Evolutionary conservation across 2,797 vertebrate species (phyloP), one percentile per base, ranked within the genome.

Genomic region (Coreius guichenoti): DNA sequence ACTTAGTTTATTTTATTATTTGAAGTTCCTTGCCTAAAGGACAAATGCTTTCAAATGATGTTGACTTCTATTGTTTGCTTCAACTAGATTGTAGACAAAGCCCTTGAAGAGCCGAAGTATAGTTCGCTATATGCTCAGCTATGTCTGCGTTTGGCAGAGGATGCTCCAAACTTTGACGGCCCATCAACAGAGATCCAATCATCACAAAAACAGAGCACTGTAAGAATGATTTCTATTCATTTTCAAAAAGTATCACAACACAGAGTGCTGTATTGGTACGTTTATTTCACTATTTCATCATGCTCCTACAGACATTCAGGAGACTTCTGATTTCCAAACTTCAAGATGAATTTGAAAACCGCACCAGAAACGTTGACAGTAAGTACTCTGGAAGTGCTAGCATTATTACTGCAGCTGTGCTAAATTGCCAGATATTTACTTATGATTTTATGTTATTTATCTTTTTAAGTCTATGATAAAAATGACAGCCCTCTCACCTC

Each of bases 281-380:
- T 36, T 21, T 45, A 19, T 26, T 36, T 3, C 63, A 19, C 43
- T 2, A 3, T 73, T 14, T 68, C 61, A 0, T 63, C 4, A 56
- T 31, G 29, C 33, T 23, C 4, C 68, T 90, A 0, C 86, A 99
- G 98, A 99, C 98, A 95, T 99, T 99, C 96, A 98, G 98, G 95
- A 96, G 97, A 97, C 96, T 99, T 96, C 94, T 99, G 95, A 99
- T 99, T 95, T 97, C 98, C 96, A 99, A 99, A 96, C 98, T 99
- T 96, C 98, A 99, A 96, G 98, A 99, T 99, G 98, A 99, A 98
- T 99, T 99, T 98, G 98, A 99, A 95, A 99, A 99, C 93, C 96
- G 98, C 94, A 95, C 97, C 96, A 97, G 97, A 97, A 99, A 99
- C 97, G 98, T 99, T 96, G 98, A 99, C 94, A 95, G 98, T 99